Evolutionary conservation across 2,888 invertebrate genomes (phyloP), one percentile per base, ranked within the genome.

Genomic region (Andrena fulva): DNA sequence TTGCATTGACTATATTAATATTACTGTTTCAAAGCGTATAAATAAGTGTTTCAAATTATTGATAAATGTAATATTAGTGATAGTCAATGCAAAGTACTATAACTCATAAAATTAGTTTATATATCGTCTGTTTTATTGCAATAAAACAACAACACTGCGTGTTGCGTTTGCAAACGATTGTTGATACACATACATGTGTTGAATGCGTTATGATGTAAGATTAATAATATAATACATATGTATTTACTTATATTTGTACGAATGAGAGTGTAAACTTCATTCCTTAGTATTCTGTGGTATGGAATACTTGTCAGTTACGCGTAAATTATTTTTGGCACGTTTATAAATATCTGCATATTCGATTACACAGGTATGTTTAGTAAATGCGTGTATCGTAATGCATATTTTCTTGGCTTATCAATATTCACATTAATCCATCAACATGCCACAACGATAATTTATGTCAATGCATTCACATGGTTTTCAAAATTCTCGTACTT

Each of bases 1-100:
- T 59, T 77, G 74, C 60, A 76, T 84, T 77, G 83, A 76, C 84
- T 87, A 85, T 85, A 71, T 85, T 85, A 87, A 85, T 87, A 85
- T 83, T 80, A 71, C 56, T 77, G 33, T 63, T 68, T 52, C 10
- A 52, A 52, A 7, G 12, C 16, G 69, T 63, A 70, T 48, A 66
- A 63, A 75, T 24, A 68, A 54, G 50, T 73, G 52, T 80, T 71
- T 79, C 74, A 87, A 82, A 70, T 79, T 83, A 80, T 74, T 48
- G 48, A 31, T 73, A 64, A 59, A 77, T 77, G 84, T 87, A 80
- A 85, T 88, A 85, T 87, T 85, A 80, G 66, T 79, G 59, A 80
- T 82, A 79, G 84, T 81, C 84, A 77, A 84, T 84, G 79, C 48
- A 54, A 74, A 56, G 54, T 73, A 85, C 66, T 75, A 68, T 83